Conservation (phyloP, 2,888 invertebrate species). For the Phengaris alcon region DNA sequence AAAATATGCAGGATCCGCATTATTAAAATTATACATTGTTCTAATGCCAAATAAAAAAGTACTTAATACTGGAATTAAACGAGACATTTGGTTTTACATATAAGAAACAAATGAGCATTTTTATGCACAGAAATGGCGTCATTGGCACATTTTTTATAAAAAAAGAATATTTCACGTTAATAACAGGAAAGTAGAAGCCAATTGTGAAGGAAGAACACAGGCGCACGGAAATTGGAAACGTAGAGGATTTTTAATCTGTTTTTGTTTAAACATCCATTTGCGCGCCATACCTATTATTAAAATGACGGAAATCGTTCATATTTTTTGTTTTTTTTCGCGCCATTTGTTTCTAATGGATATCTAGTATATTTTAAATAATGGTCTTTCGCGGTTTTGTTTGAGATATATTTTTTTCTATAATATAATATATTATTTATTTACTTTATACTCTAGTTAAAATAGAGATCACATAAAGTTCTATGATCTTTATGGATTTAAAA, state of each 20-base stretch:
- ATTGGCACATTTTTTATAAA: background rate
- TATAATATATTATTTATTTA: too few species aligned
- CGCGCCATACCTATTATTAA: conserved; percentile 2
- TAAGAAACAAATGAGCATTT: background rate
- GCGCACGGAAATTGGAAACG: conserved; percentile 31
- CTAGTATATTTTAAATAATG: background rate
- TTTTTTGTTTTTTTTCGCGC: conserved; percentile 13
- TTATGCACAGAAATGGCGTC: background rate
- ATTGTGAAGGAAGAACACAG: conserved; percentile 31
- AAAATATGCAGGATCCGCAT: too few species aligned
- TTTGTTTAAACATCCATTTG: conserved; percentile 29
- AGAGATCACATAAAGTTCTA: too few species aligned
- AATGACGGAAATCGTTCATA: conserved; percentile 20
- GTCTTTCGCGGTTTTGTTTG: background rate
- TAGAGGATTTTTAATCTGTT: conserved; percentile 32
- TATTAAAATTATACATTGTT: too few species aligned
- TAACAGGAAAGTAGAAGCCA: conserved; percentile 31
- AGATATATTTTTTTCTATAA: background rate
- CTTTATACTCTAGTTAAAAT: too few species aligned
- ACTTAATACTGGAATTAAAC: too few species aligned
- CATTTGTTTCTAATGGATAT: conserved; percentile 7
- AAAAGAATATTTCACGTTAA: conserved; percentile 27
- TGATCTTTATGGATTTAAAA: too few species aligned
- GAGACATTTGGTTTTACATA: too few species aligned
- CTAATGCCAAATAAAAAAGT: too few species aligned